Evolutionary conservation across 2,113 vertebrate genomes (phyloP).

Genomic region (Pavo muticus): DNA sequence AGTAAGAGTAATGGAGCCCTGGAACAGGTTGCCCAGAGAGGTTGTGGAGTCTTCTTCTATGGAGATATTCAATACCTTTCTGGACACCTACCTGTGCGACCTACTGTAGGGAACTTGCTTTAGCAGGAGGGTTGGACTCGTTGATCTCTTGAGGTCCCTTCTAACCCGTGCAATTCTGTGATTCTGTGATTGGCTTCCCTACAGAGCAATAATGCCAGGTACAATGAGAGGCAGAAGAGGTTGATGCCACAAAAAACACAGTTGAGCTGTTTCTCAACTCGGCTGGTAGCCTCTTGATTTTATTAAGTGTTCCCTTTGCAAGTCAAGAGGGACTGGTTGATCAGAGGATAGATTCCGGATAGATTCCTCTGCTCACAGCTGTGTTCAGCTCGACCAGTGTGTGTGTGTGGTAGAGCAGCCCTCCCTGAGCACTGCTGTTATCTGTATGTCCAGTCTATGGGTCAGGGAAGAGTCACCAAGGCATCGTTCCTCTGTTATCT

Average conservation of each 20-base stretch:
- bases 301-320: neutral
- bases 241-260: neutral
- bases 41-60: too few species aligned
- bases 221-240: neutral
- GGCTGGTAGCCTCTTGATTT: neutral
- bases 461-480: neutral
- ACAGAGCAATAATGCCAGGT: neutral
- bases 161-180: too few species aligned
- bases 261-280: neutral
- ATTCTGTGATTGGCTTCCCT: neutral
- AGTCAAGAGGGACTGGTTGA: rapidly evolving
- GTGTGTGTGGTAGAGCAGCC: neutral
- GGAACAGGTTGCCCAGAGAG: too few species aligned
- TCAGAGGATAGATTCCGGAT: neutral
- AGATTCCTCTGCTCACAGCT: neutral
- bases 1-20: too few species aligned
- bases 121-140: too few species aligned
- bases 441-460: neutral
- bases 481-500: neutral
- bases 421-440: neutral
- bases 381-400: neutral
- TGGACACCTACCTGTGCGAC: too few species aligned
- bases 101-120: too few species aligned
- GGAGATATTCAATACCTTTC: too few species aligned
- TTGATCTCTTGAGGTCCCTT: too few species aligned